Conservation (phyloP, 1,140 invertebrate species). For the Aphaenogaster floridana region DNA sequence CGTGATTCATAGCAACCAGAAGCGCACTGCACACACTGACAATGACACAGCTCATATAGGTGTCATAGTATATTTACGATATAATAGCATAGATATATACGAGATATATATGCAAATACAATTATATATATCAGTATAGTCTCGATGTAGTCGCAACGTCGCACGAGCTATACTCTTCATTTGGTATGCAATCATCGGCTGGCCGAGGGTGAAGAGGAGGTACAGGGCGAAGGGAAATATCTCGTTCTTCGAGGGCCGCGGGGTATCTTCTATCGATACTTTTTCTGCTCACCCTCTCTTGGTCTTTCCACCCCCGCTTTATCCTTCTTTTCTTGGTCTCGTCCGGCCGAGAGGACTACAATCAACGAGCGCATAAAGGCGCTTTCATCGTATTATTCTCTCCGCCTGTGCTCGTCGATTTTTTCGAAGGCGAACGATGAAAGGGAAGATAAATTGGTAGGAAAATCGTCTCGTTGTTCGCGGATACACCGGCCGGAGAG, state of each 20-base stretch:
- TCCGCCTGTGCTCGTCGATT: constrained; percentile 27
- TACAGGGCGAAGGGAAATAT: neutral
- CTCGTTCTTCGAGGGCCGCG: constrained; percentile 26
- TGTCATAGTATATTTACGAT: constrained; percentile 74
- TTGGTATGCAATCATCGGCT: constrained; percentile 69
- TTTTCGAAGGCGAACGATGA: constrained; percentile 18
- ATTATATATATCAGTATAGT: constrained; percentile 66
- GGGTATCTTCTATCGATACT: constrained; percentile 28
- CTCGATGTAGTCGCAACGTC: constrained; percentile 71
- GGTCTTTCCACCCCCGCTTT: constrained; percentile 41
- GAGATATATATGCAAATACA: constrained; percentile 63
- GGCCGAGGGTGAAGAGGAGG: constrained; percentile 44
- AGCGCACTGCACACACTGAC: constrained; percentile 86
- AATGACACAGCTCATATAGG: constrained; percentile 83
- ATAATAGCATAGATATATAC: constrained; percentile 64
- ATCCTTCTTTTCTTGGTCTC: constrained; percentile 24
- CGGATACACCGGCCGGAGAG: constrained; percentile 28
- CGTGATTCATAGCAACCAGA: constrained; percentile 81
- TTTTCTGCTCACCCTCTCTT: constrained; percentile 23
- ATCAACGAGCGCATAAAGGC: constrained; percentile 35
- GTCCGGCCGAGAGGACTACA: constrained; percentile 44
- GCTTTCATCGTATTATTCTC: constrained; percentile 37
- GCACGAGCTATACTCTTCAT: constrained; percentile 68
- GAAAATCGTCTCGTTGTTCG: constrained; percentile 62
- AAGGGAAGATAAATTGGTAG: constrained; percentile 63